phyloP scores from a whole-genome alignment of 2,888 invertebrate species.

The Brachypterus glaber region DNA sequence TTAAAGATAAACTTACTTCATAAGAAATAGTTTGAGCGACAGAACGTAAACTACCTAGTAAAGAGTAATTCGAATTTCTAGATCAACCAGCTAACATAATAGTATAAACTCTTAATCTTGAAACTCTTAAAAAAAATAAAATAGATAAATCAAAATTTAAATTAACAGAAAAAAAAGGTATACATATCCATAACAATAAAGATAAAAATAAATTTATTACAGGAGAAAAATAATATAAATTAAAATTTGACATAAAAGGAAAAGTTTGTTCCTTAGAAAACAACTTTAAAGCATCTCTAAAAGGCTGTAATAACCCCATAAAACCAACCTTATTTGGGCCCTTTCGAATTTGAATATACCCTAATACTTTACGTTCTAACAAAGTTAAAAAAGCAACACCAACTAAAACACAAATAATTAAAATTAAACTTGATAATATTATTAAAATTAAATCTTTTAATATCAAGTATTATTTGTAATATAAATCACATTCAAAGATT shows the following conservation, averaged over 20 bases:
- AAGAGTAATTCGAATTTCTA: constrained; percentile 62
- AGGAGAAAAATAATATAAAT: constrained; percentile 46
- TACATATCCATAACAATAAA: constrained; percentile 49
- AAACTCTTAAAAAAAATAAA: constrained; percentile 55
- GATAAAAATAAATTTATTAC: constrained; percentile 50
- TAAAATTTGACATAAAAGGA: constrained; percentile 51
- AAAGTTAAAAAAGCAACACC: constrained; percentile 62
- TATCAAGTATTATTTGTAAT: constrained; percentile 50
- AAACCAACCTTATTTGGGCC: constrained; percentile 63
- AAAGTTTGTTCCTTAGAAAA: constrained; percentile 56
- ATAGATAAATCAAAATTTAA: constrained; percentile 50
- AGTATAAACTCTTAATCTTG: constrained; percentile 55
- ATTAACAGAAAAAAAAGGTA: constrained; percentile 48
- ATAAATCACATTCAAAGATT: constrained; percentile 50
- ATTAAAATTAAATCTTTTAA: constrained; percentile 37
- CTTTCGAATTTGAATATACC: constrained; percentile 64
- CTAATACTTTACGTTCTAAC: constrained; percentile 61
- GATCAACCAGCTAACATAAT: constrained; percentile 57
- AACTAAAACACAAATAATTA: constrained; percentile 52
- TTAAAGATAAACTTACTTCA: constrained; percentile 60
- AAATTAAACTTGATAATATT: constrained; percentile 39
- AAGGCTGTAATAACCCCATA: constrained; percentile 56
- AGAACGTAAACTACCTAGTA: constrained; percentile 57
- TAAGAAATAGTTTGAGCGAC: constrained; percentile 69
- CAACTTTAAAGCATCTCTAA: constrained; percentile 64